Evolutionary conservation across 2,888 invertebrate species (phyloP).

Genomic region (Ptychoptera albimana): DNA sequence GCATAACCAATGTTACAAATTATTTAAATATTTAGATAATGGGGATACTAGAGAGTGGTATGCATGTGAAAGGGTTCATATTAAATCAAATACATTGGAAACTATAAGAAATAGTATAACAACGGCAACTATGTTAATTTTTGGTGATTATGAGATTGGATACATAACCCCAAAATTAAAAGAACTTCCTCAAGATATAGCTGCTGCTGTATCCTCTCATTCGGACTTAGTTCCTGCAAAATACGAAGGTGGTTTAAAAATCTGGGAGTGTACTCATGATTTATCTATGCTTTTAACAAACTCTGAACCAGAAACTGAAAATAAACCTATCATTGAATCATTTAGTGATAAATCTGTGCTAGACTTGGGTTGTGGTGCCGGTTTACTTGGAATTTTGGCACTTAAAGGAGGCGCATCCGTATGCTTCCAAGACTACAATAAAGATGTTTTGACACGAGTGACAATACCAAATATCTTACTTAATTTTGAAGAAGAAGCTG

Average conservation of each 20-base stretch:
- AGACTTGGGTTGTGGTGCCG: conserved; percentile 88
- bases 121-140: conserved; percentile 22
- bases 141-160: conserved; percentile 33
- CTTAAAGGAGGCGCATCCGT: conserved; percentile 50
- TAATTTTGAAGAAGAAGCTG: conserved; percentile 33
- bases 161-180: conserved; percentile 21
- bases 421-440: conserved; percentile 89
- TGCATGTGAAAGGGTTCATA: background rate
- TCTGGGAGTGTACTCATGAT: conserved; percentile 90
- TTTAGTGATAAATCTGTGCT: conserved; percentile 42
- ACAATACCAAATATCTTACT: conserved; percentile 68
- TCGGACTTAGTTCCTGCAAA: conserved; percentile 59
- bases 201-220: conserved; percentile 40
- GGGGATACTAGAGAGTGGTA: background rate
- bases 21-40: no score
- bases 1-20: background rate
- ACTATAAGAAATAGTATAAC: background rate
- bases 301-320: conserved; percentile 14
- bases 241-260: conserved; percentile 86
- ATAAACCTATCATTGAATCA: conserved; percentile 23
- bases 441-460: conserved; percentile 60
- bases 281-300: conserved; percentile 47
- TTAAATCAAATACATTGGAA: background rate
- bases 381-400: conserved; percentile 70
- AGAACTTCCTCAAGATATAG: conserved; percentile 21